These are phyloP conservation scores for Hydrotaea cyrtoneurina DNA, from an alignment of 2,888 invertebrate genomes.

Conservation along the genomic window DNA sequence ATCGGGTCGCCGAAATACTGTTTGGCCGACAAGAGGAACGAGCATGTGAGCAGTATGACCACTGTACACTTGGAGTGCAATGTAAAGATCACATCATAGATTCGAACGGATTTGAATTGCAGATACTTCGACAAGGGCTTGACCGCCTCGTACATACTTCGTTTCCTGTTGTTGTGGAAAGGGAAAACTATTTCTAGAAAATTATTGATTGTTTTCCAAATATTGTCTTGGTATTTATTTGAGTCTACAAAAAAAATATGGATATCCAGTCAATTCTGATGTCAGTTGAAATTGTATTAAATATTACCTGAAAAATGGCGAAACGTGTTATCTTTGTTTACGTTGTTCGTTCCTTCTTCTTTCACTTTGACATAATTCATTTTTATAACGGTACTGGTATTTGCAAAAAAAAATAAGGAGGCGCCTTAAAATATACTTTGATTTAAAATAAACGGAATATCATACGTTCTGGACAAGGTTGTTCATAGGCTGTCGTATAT, in stretches of 20 bases:
- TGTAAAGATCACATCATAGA: conserved; percentile 89
- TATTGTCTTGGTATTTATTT: conserved; percentile 1
- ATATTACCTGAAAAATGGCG: too few species aligned
- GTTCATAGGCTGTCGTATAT: too few species aligned
- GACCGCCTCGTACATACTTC: conserved; percentile 85
- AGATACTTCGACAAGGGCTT: conserved; percentile 83
- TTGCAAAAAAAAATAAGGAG: not conserved
- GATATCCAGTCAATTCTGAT: not conserved
- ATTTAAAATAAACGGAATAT: too few species aligned
- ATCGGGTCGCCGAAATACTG: conserved; percentile 94
- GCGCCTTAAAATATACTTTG: not conserved
- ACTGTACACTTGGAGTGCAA: conserved; percentile 88
- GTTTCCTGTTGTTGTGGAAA: conserved; percentile 53
- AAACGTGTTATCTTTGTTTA: too few species aligned
- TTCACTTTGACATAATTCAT: not conserved
- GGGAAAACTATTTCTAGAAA: conserved; percentile 30
- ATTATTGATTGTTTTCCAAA: conserved; percentile 28
- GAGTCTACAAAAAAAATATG: not conserved
- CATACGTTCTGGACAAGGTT: too few species aligned
- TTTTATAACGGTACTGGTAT: not conserved
- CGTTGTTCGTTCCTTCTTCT: not conserved
- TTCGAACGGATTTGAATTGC: conserved; percentile 85
- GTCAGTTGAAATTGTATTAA: too few species aligned
- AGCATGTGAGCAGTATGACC: conserved; percentile 87
- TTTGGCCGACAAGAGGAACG: conserved; percentile 88